Base-by-base conservation (phyloP, 2,113 vertebrate genomes). In the Castor canadensis region DNA sequence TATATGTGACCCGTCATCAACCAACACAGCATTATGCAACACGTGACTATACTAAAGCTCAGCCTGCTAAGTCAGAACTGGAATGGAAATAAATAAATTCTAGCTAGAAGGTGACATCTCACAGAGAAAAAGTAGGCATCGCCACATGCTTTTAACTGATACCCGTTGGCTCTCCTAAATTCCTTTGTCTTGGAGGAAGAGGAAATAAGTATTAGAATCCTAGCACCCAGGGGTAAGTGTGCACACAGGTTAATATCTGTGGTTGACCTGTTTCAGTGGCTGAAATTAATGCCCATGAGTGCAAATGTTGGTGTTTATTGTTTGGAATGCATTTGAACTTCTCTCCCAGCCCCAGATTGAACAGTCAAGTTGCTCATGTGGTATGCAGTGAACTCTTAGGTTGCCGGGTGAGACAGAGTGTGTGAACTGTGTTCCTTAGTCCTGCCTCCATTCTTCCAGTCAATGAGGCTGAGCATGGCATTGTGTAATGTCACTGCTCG, bases 321-420 rank as follows among this genome's bases (percentile, higher is more conserved):
- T 69, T 19, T 40, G 35, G 60, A 20, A 22, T 38, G 56, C 17
- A 6, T 87, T 52, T 20, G 45, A 49, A 72, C n/a, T 13, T 69
- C 60, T 84, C 26, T 79, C 62, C 32, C n/a, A 73, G 16, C 16
- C 28, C 47, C 17, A 17, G 43, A 38, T 67, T 45, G 54, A n/a
- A 38, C 12, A 13, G 40, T 20, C 1, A 0, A 6, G 54, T 43
- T 45, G 5, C 17, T 38, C 17, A 1, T 0, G 0, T 49, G 28
- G 40, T 71, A 52, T 16, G 1, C 67, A 76, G 43, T 60, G 54
- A 38, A 22, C 67, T 60, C 77, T 52, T 11, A 12, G 52, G 45
- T 38, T 64, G 7, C 69, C 28, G 40, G 54, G 32, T 1, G 7
- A 89, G 30, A 32, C 17, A 43, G 56, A 24, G 13, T 40, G 7